Conservation (phyloP, 2,888 invertebrate species). For the Drosophila ezoana region DNA sequence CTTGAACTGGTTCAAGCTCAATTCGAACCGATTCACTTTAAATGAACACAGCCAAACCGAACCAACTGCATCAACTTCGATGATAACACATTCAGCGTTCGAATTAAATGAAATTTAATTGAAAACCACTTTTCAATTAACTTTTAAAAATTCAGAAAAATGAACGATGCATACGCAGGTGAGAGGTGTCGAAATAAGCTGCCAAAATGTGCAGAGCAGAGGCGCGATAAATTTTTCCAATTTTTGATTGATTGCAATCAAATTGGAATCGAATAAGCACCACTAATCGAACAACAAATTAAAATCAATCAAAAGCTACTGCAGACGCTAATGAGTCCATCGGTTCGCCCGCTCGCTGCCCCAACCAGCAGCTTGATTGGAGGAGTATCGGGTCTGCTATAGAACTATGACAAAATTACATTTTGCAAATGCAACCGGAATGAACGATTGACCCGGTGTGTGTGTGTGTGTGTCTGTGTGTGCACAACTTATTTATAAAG, state of each 20-base stretch:
- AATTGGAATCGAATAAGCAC: constrained; percentile 58
- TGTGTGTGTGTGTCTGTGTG: constrained; percentile 12
- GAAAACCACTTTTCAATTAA: constrained; percentile 8
- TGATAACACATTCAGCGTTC: not conserved
- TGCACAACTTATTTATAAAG: constrained; percentile 62
- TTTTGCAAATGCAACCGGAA: constrained; percentile 55
- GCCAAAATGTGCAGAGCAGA: not conserved
- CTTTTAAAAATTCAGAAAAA: constrained; percentile 1
- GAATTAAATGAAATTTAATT: constrained; percentile 4
- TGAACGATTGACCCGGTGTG: constrained; percentile 24
- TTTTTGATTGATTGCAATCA: constrained; percentile 52
- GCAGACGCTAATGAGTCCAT: constrained; percentile 49
- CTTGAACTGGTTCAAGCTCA: not conserved
- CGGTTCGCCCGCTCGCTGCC: no score
- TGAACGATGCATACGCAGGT: not conserved
- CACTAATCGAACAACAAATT: constrained; percentile 79
- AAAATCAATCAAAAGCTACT: constrained; percentile 56
- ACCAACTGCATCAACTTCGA: not conserved
- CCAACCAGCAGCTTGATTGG: not conserved
- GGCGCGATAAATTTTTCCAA: constrained; percentile 16
- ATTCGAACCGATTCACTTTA: not conserved
- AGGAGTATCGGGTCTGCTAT: constrained; percentile 27
- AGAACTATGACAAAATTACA: constrained; percentile 64
- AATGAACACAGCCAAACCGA: not conserved
- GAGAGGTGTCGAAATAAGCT: constrained; percentile 1